Base-by-base conservation (phyloP, 2,113 vertebrate species). In the Symphodus melops region DNA sequence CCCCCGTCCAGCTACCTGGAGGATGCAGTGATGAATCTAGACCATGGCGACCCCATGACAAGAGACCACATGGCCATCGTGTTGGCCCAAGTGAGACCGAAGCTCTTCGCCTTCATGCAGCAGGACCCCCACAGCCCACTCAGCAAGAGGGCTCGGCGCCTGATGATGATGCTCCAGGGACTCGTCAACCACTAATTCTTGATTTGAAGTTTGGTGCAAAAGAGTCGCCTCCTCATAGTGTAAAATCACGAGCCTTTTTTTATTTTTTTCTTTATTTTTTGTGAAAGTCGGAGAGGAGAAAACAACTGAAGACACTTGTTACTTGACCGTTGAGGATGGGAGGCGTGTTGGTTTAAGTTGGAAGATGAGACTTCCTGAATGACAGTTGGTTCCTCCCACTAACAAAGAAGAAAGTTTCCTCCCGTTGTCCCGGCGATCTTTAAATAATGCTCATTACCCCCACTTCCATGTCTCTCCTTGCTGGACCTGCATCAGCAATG, bases 121-220 rank as follows among this genome's bases (percentile, higher is more conserved):
- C 95, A 95, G 60, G 98, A 99, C 51, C 94, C 95, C 46, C 96
- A 97, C 90, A 95, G 94, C 84, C 92, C 93, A 0, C 90, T 98
- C 63, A 90, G 94, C 93, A 98, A 96, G 91, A 92, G 94, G 0
- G 97, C 96, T 0, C 96, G 97, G 20, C 96, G 97, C 82, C 97
- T 99, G 53, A 95, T 96, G 92, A 97, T 99, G 92, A 98, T 99
- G 96, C 94, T 99, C 1, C 96, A 99, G 77, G 98, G 97, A 28
- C 93, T 99, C 76, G 95, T 95, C 89, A 95, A 92, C 51, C 96
- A 96, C 89, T 98, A 97, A 90, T 64, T 53, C 46, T 25, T 0
- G 7, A 0, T 23, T n/a, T 17, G 19, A n/a, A 65, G 41, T 4
- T 16, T 3, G 56, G 39, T 6, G 52, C 51, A 5, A 58, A 63